These are phyloP conservation scores for Drosophila novamexicana DNA, from an alignment of 1,140 invertebrate species.

Conservation along the genomic window DNA sequence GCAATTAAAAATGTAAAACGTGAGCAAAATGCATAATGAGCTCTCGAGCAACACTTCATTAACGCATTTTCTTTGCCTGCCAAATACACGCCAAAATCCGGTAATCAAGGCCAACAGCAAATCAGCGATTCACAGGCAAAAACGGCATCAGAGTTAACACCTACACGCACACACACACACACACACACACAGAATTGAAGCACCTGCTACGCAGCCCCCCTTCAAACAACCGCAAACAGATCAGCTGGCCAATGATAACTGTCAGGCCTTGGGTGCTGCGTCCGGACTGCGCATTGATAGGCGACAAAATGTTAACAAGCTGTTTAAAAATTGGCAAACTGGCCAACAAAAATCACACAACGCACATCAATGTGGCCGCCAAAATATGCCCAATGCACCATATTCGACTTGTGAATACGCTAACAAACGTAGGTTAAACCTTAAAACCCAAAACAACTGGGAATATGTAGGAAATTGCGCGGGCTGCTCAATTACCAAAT, in stretches of 20 bases:
- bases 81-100: background rate
- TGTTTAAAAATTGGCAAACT: slow-evolving; percentile 79
- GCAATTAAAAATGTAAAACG: slow-evolving; percentile 80
- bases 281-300: slow-evolving; percentile 55
- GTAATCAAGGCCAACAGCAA: background rate
- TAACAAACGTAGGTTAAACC: background rate
- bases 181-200: background rate
- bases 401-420: slow-evolving; percentile 5
- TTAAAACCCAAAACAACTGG: too few species aligned
- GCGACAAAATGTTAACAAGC: slow-evolving; percentile 81
- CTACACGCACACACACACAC: slow-evolving; percentile 2
- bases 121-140: slow-evolving; percentile 13
- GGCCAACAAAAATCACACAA: slow-evolving; percentile 50
- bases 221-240: slow-evolving; percentile 38
- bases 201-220: background rate
- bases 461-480: too few species aligned
- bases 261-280: slow-evolving; percentile 12
- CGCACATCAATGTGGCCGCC: slow-evolving; percentile 3
- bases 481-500: too few species aligned
- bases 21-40: slow-evolving; percentile 81
- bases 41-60: slow-evolving; percentile 77
- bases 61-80: slow-evolving; percentile 66
- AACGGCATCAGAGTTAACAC: background rate
- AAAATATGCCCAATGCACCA: background rate
- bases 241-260: slow-evolving; percentile 32